Base-by-base conservation (phyloP, 2,113 vertebrate species). In the Anolis carolinensis region DNA sequence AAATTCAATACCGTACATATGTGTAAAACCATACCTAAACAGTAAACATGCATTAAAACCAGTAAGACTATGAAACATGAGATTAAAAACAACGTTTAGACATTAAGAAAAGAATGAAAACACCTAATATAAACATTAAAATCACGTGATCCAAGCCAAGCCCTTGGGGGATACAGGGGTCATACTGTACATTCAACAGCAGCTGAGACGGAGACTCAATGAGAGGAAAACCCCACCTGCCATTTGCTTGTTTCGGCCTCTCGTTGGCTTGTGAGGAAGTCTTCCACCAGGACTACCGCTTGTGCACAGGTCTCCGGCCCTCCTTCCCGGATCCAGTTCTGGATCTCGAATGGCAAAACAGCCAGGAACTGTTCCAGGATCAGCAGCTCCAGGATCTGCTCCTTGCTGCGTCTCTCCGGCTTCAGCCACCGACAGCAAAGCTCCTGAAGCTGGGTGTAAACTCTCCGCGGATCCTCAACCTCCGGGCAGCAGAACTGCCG, bases 401-500 rank as follows among this genome's bases (percentile, higher is more conserved):
- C 78, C 59, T 80, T 80, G 59, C 9, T 79, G 20, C n/a, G 77
- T 36, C 20, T 79, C 77, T 79, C 77, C 9, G 77, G 77, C 21
- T 34, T 79, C 68, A 82, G 13, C 77, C 77, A 94, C 88, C 91
- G 93, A 82, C 0, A 80, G 77, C 92, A 95, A 23, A 94, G 92
- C 71, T 95, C 92, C 70, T 91, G 76, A 2, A 94, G 91, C 16
- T 89, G 80, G 83, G 82, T 88, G 78, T 93, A 83, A 0, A 92
- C 83, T 79, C 93, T 92, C 70, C 90, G 89, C 0, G 93, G 94
- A 63, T 93, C 94, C 6, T 88, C 90, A 25, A 83, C 92, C 48
- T 94, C 92, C 0, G 93, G 90, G 77, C 94, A 95, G 72, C 52
- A 85, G 20, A 94, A 80, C 21, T 91, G 91, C 48, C 94, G 78